Evolutionary conservation across 2,888 invertebrate genomes (phyloP), one percentile per base, ranked within the genome.

Genomic region (Coleophora deauratella): DNA sequence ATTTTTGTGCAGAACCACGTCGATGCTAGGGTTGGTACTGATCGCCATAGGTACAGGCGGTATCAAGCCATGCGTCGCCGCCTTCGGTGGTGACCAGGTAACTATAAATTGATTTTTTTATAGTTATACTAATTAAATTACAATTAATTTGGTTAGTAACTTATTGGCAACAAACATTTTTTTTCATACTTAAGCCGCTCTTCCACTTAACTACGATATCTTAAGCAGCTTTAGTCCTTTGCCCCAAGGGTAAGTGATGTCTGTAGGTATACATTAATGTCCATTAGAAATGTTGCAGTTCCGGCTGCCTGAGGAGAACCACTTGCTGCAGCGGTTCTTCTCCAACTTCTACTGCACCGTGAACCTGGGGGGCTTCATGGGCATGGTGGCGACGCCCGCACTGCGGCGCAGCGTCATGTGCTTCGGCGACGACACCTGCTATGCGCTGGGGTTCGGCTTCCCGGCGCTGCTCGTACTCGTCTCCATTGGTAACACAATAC

Each of bases 21-120:
- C 89, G 8, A 82, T 86, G 67, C 59, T 88, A 9, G 90, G 89
- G 0, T 59, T 90, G 44, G 58, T 79, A 2, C 59, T 90, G 38
- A 92, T 95, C 47, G 92, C 93, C 0, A 69, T 92, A 12, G 94
- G 95, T 1, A 93, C 94, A 1, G 95, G 95, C 8, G 94, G 94
- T 0, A 94, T 95, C 49, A 96, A 96, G 59, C 94, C 95, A 0
- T 95, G 94, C 61, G 94, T 96, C 0, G 90, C 93, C 8, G 93
- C 95, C 0, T 95, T 96, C 65, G 95, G 95, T 2, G 95, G 94
- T 3, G 95, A 95, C 65, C 95, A 94, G 82, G 84, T 84, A 21
- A 21, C 21, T 21, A 4, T 21, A 21, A 21, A 21, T 21, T 21
- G n/a, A n/a, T n/a, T 27, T 6, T 1, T 14, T 13, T 4, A 37